phyloP scores from a whole-genome alignment of 2,797 vertebrate genomes.

The Gymnocypris eckloni region DNA sequence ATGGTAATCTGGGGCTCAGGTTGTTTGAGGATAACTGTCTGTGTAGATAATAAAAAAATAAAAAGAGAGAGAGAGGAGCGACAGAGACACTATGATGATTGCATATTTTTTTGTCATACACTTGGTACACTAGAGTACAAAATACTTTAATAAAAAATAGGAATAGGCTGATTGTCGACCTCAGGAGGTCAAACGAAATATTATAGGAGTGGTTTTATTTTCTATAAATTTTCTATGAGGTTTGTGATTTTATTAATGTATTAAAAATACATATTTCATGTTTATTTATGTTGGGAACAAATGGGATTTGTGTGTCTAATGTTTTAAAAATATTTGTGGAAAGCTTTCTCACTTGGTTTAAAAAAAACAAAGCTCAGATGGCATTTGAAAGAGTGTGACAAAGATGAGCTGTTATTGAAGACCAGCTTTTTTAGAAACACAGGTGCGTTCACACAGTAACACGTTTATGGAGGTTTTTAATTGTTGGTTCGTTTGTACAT shows the following conservation, averaged over 20 bases:
- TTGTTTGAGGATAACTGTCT: slow-evolving; percentile 38
- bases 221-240: not conserved
- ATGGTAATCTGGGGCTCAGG: slow-evolving; percentile 46
- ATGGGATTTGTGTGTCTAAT: not conserved
- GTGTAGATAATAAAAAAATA: slow-evolving; percentile 7
- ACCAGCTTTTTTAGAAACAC: not conserved
- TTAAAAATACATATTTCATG: not conserved
- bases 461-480: not conserved
- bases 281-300: not conserved
- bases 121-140: not conserved
- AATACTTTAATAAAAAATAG: not conserved
- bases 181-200: not conserved
- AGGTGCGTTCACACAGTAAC: not conserved
- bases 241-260: not conserved
- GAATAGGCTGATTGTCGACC: not conserved
- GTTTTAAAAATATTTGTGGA: not conserved
- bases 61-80: not conserved
- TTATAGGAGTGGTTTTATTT: not conserved
- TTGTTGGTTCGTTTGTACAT: not conserved
- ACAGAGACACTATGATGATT: slow-evolving; percentile 31
- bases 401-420: not conserved
- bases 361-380: slow-evolving; percentile 19
- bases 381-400: slow-evolving; percentile 52
- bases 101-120: slow-evolving; percentile 4
- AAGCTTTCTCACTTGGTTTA: not conserved